Percentiles rank a stretch among this genome's conserved stretches.
phyloP scores from a whole-genome alignment of 2,797 vertebrate genomes.

The Siniperca scherzeri region DNA sequence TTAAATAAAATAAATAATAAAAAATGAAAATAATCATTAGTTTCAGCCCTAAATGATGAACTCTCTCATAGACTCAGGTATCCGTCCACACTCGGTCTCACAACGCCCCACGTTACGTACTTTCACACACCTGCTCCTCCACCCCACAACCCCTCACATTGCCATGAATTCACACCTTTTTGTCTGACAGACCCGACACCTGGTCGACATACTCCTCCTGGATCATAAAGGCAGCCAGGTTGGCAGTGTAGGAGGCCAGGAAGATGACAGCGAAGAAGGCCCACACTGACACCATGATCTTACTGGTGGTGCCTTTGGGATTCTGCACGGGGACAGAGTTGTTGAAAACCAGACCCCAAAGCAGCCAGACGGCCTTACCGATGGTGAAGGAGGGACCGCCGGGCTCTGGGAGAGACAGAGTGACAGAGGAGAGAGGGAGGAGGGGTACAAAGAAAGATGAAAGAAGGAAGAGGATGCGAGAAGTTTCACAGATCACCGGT shows the following conservation, averaged over 20 bases:
- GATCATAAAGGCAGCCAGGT: constrained; percentile 99
- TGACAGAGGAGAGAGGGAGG: not conserved
- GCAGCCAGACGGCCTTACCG: constrained; percentile 98
- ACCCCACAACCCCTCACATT: constrained; percentile 16
- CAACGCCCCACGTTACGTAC: not conserved
- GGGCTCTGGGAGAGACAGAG: constrained; percentile 87
- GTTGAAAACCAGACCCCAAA: constrained; percentile 99
- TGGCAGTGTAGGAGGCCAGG: constrained; percentile 99
- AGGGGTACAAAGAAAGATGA: constrained; percentile 34
- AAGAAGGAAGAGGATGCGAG: constrained; percentile 13
- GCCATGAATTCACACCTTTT: constrained; percentile 90
- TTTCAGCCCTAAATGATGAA: constrained; percentile 3
- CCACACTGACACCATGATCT: constrained; percentile 99
- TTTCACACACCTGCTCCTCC: constrained; percentile 47
- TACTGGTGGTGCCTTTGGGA: constrained; percentile 98
- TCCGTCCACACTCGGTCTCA: not conserved
- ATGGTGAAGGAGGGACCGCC: constrained; percentile 99
- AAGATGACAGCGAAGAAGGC: constrained; percentile 99
- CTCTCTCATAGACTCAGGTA: not conserved
- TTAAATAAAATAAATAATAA: not conserved
- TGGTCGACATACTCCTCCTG: constrained; percentile 99
- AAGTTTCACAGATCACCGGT: constrained; percentile 23
- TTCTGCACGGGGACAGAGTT: constrained; percentile 99
- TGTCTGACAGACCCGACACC: constrained; percentile 98
- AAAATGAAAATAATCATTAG: not conserved